These are phyloP conservation scores for Luidia sarsii DNA, from an alignment of 53 echinoderm and acorn worm genomes.

Conservation along the genomic window DNA sequence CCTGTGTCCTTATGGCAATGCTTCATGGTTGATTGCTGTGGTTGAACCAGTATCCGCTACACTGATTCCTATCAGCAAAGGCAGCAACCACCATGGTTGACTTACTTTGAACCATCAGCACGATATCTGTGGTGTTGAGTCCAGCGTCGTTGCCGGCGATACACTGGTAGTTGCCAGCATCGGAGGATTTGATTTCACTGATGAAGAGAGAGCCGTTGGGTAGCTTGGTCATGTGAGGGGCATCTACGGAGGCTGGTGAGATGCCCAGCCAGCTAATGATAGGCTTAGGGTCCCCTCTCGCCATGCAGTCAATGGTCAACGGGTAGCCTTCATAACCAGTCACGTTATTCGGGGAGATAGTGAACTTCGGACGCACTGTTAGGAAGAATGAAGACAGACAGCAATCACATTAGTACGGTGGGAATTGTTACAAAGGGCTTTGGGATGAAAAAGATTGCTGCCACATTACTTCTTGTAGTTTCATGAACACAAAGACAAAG, in stretches of 20 bases:
- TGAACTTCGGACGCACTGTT: conserved; percentile 86
- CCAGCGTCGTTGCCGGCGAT: conserved; percentile 90
- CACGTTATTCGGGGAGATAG: conserved; percentile 66
- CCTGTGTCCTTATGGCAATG: too few relatives aligned
- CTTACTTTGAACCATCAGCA: conserved; percentile 78
- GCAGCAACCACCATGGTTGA: too few relatives aligned
- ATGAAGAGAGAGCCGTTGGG: conserved; percentile 77
- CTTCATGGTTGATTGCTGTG: neutral
- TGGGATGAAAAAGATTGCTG: too few relatives aligned
- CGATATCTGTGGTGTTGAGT: conserved; percentile 79
- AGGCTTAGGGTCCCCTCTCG: conserved; percentile 82
- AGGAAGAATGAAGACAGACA: neutral
- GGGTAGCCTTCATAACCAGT: conserved; percentile 74
- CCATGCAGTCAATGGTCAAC: conserved; percentile 77
- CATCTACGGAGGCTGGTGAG: conserved; percentile 30
- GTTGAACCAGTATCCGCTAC: too few relatives aligned
- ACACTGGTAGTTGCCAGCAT: conserved; percentile 89
- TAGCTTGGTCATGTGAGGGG: conserved; percentile 41
- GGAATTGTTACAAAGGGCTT: too few relatives aligned
- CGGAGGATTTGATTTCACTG: conserved; percentile 44
- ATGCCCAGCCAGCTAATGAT: conserved; percentile 76
- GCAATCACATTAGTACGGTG: too few relatives aligned
- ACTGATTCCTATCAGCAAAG: too few relatives aligned
- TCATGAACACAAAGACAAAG: too few relatives aligned
- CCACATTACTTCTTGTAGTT: too few relatives aligned